Evolutionary conservation across 2,888 invertebrate genomes (phyloP), one percentile per base, ranked within the genome.

Genomic region (Chalcosyrphus nemorum): DNA sequence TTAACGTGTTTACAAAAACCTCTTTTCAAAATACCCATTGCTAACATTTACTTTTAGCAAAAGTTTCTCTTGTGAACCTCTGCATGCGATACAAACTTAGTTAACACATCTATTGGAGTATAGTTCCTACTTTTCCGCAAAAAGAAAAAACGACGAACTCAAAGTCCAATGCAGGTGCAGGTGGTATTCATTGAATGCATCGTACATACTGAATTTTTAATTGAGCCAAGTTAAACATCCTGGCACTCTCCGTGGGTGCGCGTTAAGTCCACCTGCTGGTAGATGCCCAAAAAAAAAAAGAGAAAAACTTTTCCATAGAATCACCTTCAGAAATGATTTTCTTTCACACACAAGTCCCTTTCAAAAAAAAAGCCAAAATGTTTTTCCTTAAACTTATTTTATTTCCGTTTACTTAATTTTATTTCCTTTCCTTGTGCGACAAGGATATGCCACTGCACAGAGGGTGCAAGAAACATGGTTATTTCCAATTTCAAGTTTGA

Each of bases 401-500:
- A 80, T 74, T 74, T 74, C 66, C 74, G 63, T 61, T 78, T 38
- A 57, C 29, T 57, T 72, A 29, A 32, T 52, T 29, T 78, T 56
- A 32, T 21, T 72, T 80, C 19, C 38, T 41, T 32, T 19, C n/a
- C 7, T 15, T 41, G n/a, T 11, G 38, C 15, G 6, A 1, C 15
- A n/a, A 0, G n/a, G n/a, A n/a, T n/a, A n/a, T n/a, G n/a, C n/a
- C n/a, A n/a, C n/a, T 17, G 13, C 21, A 24, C 68, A 27, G n/a
- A 15, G 41, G 15, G 32, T 56, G 56, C 74, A 52, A 21, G 29
- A 13, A 41, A 45, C 52, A 65, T 75, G 45, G 70, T 54, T 70
- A 54, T 77, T 81, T 72, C 63, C 77, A 81, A 81, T 77, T 71
- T 77, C 21, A 81, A 81, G 65, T 72, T 81, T 81, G 65, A 72